phyloP scores from a whole-genome alignment of 2,888 invertebrate genomes.

The Apodemia zela region DNA sequence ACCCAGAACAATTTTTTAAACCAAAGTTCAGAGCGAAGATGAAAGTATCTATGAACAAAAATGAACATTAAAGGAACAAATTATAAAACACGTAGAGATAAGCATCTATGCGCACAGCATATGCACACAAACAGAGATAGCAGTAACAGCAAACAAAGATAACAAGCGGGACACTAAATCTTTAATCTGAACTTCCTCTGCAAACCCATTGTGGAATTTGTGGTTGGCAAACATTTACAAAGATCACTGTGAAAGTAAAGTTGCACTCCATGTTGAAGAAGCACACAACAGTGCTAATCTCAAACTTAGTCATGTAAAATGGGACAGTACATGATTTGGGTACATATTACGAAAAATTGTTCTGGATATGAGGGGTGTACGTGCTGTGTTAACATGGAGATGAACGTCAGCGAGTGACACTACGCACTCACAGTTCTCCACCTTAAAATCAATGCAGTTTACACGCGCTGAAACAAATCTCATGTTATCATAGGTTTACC shows the following conservation, averaged over 20 bases:
- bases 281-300: neutral
- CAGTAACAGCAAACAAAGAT: conserved; percentile 19
- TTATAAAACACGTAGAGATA: conserved; percentile 24
- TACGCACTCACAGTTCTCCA: conserved; percentile 81
- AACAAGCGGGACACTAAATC: conserved; percentile 22
- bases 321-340: conserved; percentile 17
- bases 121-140: conserved; percentile 22
- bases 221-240: neutral
- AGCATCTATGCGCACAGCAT: conserved; percentile 21
- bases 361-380: conserved; percentile 58
- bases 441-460: conserved; percentile 82
- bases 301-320: conserved; percentile 12
- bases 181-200: conserved; percentile 22
- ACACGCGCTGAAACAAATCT: conserved; percentile 79
- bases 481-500: conserved; percentile 35
- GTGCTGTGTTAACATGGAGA: conserved; percentile 74
- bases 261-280: neutral
- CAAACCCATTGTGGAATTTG: conserved; percentile 8
- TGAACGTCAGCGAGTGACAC: conserved; percentile 70
- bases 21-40: conserved; percentile 31
- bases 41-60: conserved; percentile 25
- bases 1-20: conserved; percentile 73
- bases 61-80: conserved; percentile 24
- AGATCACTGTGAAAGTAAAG: neutral
- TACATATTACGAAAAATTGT: conserved; percentile 45